These are phyloP conservation scores for Rhinogobio ventralis DNA, from an alignment of 2,797 vertebrate species.

Conservation along the genomic window DNA sequence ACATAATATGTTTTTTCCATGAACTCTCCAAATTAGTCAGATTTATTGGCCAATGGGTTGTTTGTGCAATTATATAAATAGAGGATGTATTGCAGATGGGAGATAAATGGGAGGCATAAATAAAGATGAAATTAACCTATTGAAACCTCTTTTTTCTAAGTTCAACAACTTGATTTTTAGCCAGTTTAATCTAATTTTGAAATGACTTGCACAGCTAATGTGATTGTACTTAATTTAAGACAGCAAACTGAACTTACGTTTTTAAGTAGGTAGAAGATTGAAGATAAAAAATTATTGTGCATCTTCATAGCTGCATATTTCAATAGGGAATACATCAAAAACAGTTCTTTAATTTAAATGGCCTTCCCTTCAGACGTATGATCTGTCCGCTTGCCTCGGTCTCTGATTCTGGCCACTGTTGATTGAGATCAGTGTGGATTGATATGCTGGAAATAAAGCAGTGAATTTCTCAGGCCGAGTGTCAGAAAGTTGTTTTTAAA, in stretches of 20 bases:
- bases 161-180: neutral
- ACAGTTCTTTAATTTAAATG: neutral
- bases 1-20: neutral
- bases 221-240: neutral
- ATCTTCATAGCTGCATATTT: neutral
- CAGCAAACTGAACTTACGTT: neutral
- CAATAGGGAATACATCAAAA: neutral
- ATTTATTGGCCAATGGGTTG: neutral
- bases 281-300: neutral
- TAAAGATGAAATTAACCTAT: neutral
- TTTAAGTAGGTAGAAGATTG: neutral
- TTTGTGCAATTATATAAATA: neutral
- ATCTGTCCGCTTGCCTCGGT: neutral
- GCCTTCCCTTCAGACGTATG: neutral
- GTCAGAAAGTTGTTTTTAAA: constrained; percentile 28
- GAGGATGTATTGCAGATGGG: neutral
- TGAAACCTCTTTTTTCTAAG: neutral
- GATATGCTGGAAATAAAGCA: constrained; percentile 16
- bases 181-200: neutral
- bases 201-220: neutral
- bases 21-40: neutral
- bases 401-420: neutral
- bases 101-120: neutral
- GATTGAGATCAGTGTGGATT: neutral
- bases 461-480: neutral